Percentiles rank a stretch among this genome's conserved stretches.
Conservation (phyloP, 2,888 invertebrate species). For the Athrips mouffetella region DNA sequence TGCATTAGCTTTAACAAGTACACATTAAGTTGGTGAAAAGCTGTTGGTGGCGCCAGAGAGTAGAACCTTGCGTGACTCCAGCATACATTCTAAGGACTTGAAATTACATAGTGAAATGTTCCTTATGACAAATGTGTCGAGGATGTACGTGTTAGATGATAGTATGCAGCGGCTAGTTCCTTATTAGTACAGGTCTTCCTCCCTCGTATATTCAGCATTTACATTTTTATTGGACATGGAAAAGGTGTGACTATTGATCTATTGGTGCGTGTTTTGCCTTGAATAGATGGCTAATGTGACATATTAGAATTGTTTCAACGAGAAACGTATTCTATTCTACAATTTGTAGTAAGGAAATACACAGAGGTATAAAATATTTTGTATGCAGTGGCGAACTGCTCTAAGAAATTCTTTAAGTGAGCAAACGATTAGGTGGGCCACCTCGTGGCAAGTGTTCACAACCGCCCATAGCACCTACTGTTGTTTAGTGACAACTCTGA, state of each 20-base stretch:
- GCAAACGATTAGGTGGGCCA: too few species aligned
- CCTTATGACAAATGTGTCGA: constrained; percentile 33
- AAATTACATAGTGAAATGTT: constrained; percentile 43
- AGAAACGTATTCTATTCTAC: background rate
- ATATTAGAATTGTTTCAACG: constrained; percentile 4
- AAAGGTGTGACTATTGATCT: constrained; percentile 5
- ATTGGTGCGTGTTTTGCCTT: background rate
- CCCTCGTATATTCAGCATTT: constrained; percentile 4
- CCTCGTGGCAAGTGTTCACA: too few species aligned
- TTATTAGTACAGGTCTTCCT: constrained; percentile 20
- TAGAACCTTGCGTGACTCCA: constrained; percentile 43
- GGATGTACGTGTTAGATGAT: background rate
- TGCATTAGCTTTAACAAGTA: background rate
- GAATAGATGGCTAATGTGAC: background rate
- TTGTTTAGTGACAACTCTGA: too few species aligned
- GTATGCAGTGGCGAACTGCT: too few species aligned
- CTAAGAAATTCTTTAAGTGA: too few species aligned
- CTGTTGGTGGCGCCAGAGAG: constrained; percentile 57
- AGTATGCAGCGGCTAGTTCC: constrained; percentile 25
- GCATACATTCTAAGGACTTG: constrained; percentile 39
- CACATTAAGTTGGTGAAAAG: constrained; percentile 34
- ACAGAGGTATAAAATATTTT: background rate
- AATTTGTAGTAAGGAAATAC: background rate
- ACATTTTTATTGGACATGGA: constrained; percentile 19
- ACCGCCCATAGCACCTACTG: too few species aligned